Conservation (phyloP, 2,113 vertebrate genomes). For the Dromiciops gliroides region DNA sequence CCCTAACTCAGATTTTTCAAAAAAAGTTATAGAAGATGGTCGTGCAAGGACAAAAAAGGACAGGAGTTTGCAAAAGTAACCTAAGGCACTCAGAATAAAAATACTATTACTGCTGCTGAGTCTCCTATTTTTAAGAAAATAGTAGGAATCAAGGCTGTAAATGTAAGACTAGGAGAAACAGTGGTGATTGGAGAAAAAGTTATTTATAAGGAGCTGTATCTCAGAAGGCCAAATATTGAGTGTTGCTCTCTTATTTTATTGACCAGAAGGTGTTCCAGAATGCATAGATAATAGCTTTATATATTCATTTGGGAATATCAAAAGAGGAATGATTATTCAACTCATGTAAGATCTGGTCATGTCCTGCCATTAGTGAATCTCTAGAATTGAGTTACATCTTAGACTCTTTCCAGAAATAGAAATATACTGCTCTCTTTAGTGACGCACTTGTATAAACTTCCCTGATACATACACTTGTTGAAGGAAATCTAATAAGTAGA, state of each 20-base stretch:
- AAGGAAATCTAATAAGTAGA: slow-evolving; percentile 35
- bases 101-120: background rate
- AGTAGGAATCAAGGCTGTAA: background rate
- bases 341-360: slow-evolving; percentile 29
- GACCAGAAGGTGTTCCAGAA: background rate
- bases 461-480: slow-evolving; percentile 44
- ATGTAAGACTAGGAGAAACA: background rate
- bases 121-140: background rate
- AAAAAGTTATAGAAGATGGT: background rate
- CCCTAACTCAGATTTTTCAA: background rate
- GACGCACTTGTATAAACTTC: background rate
- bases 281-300: background rate
- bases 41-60: background rate
- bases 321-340: slow-evolving; percentile 34
- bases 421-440: slow-evolving; percentile 34
- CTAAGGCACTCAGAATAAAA: background rate
- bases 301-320: background rate
- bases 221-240: fast-evolving
- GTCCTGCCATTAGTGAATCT: slow-evolving; percentile 44
- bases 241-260: fast-evolving
- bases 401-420: slow-evolving; percentile 64
- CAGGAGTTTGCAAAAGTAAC: background rate
- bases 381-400: slow-evolving; percentile 56
- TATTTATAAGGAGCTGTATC: background rate
- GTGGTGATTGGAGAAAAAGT: background rate